Evolutionary conservation across 2,797 vertebrate species (phyloP).

Genomic region (Uromys caudimaculatus): DNA sequence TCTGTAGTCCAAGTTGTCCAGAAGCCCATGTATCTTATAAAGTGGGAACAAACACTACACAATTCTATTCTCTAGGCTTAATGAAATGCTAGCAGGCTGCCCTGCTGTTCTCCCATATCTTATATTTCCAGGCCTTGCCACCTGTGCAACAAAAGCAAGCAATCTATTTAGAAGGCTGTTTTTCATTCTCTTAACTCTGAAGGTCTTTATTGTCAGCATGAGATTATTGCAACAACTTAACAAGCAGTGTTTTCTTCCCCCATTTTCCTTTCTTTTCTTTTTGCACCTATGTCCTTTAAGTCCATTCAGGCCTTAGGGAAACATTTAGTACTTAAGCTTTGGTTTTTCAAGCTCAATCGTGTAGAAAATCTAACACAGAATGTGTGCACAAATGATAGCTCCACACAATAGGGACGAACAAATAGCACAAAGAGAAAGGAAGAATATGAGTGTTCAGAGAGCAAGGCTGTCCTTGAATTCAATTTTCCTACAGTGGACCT

Average conservation of each 20-base stretch:
- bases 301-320: slow-evolving; percentile 89
- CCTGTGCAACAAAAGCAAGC: slow-evolving; percentile 85
- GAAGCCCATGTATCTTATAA: slow-evolving; percentile 63
- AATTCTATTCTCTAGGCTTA: slow-evolving; percentile 79
- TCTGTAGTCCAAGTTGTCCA: slow-evolving; percentile 67
- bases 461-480: slow-evolving; percentile 87
- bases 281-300: slow-evolving; percentile 86
- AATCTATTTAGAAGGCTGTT: slow-evolving; percentile 87
- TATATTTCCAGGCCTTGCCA: slow-evolving; percentile 83
- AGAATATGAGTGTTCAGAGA: slow-evolving; percentile 88
- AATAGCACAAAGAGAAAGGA: slow-evolving; percentile 89
- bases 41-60: slow-evolving; percentile 72
- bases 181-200: slow-evolving; percentile 87
- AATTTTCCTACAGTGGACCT: slow-evolving; percentile 86
- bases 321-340: slow-evolving; percentile 91
- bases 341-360: slow-evolving; percentile 91
- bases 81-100: slow-evolving; percentile 81
- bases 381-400: slow-evolving; percentile 88
- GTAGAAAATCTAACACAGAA: slow-evolving; percentile 92
- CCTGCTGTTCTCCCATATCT: slow-evolving; percentile 78
- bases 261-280: slow-evolving; percentile 85
- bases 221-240: slow-evolving; percentile 89
- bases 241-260: slow-evolving; percentile 83
- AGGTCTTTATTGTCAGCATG: slow-evolving; percentile 90
- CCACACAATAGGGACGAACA: slow-evolving; percentile 83